Base-by-base conservation (phyloP, 2,888 invertebrate species). In the Lasioglossum leucozonium region DNA sequence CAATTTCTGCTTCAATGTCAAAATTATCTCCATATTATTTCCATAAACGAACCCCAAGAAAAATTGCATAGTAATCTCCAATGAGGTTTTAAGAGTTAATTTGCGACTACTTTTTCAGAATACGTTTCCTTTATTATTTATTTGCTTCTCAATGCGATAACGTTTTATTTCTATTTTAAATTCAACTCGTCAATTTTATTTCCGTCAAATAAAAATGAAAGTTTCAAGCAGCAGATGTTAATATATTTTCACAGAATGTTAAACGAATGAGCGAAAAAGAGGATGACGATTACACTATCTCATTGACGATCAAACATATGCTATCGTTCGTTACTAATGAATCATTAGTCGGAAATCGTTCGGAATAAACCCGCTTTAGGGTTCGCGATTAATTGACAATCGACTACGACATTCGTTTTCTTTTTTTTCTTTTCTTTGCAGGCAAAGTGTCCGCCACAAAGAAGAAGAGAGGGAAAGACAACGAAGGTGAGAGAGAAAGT, bases 331-430 rank as follows among this genome's bases (percentile, higher is more conserved):
- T 80, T 81, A 81, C 69, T 22, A 51, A 51, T 51, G 51, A 51
- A 51, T 51, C 51, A 51, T 51, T 51, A 51, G 51, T 40, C 71
- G 51, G 42, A 58, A 55, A 72, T 8, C 30, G 47, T 40, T 71
- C 22, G 37, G 72, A n/a, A 73, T 67, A 77, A 82, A 76, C 72
- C 30, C 40, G 82, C 42, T 22, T 44, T 47, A 37, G 37, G 26
- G n/a, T 71, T 75, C 74, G 42, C 73, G 85, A 81, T 85, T 86
- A 85, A 85, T 81, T 85, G 81, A 78, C 65, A 72, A 74, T 78
- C 75, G 67, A 40, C 13, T 79, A 76, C 78, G 78, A 77, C 79
- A 81, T 79, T 72, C 75, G 58, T 69, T 75, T 44, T 58, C 10
- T 69, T 40, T 47, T 18, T 40, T 1, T 34, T 34, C 3, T 34